Conservation (phyloP, 2,113 vertebrate species). For the Heloderma charlesbogerti region DNA sequence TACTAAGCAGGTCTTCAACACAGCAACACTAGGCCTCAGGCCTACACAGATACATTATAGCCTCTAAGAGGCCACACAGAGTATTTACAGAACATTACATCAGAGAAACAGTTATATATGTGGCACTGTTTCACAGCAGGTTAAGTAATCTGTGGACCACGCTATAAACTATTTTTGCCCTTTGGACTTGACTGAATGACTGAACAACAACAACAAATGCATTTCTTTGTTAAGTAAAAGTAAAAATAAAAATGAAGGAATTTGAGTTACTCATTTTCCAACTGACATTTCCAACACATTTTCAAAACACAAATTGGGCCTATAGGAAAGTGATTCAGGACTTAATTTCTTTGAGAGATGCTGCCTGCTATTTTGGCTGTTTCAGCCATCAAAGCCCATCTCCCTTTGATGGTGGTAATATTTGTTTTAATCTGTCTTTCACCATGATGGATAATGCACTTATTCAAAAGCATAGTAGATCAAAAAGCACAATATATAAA, state of each 20-base stretch:
- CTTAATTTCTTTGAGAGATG: conserved; percentile 1
- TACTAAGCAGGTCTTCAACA: too few species aligned
- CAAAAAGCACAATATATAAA: not conserved
- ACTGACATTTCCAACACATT: not conserved
- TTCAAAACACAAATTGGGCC: not conserved
- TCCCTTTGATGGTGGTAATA: not conserved
- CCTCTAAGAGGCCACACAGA: too few species aligned
- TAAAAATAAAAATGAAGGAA: not conserved
- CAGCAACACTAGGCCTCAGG: too few species aligned
- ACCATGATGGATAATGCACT: not conserved
- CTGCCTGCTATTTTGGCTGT: not conserved
- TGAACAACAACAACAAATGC: too few species aligned
- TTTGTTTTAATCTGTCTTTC: conserved; percentile 4
- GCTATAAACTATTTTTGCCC: not conserved
- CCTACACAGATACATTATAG: too few species aligned
- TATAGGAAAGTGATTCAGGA: not conserved
- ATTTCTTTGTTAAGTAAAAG: not conserved
- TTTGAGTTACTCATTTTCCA: not conserved
- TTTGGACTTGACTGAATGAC: too few species aligned
- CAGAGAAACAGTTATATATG: too few species aligned
- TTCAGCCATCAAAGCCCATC: not conserved
- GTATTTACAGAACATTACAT: too few species aligned
- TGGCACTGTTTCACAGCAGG: too few species aligned
- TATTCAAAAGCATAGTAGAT: not conserved
- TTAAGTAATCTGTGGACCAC: not conserved